A percentile compares a stretch with the other conserved stretches of the same genome.
phyloP scores from a whole-genome alignment of 2,113 vertebrate genomes.

The Lanius collurio region DNA sequence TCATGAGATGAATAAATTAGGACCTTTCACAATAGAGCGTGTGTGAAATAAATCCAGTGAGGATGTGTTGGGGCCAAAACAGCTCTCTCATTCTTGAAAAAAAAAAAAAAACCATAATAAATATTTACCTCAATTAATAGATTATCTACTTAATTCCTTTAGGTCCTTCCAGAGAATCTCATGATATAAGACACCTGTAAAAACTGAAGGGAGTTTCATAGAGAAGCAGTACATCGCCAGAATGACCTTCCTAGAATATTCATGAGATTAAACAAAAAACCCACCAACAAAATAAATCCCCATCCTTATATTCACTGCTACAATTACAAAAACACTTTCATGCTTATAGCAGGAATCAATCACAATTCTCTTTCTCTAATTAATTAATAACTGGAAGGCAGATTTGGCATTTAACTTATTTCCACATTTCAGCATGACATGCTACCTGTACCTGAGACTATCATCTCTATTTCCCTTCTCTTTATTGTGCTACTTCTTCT shows the following conservation, averaged over 20 bases:
- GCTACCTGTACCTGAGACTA: not conserved
- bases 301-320: not conserved
- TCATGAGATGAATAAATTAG: slow-evolving; percentile 50
- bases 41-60: not conserved
- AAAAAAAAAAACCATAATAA: not conserved
- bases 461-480: not conserved
- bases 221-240: not conserved
- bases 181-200: not conserved
- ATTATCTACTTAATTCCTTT: not conserved
- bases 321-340: not conserved
- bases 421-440: not conserved
- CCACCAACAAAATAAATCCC: not conserved
- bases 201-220: not conserved
- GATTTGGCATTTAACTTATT: not conserved
- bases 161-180: not conserved
- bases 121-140: not conserved
- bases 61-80: not conserved
- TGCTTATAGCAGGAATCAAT: not conserved
- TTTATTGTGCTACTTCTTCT: not conserved
- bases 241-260: not conserved
- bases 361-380: not conserved
- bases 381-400: slow-evolving; percentile 18
- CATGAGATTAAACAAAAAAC: not conserved
- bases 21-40: not conserved
- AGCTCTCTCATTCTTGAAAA: not conserved